phyloP scores from a whole-genome alignment of 2,113 vertebrate genomes.

The Percina caprodes region DNA sequence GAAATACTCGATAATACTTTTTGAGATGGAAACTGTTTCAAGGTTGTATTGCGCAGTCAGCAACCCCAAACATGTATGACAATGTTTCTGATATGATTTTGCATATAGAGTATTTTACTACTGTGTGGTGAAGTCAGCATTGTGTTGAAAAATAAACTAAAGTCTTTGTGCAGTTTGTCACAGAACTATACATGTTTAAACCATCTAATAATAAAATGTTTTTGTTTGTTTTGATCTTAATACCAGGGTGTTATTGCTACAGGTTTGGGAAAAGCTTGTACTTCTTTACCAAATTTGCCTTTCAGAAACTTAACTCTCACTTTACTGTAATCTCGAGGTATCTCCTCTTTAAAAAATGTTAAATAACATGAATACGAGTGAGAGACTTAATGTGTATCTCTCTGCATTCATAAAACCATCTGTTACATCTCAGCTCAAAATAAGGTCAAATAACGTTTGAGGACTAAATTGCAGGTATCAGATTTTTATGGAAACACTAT shows the following conservation, averaged over 20 bases:
- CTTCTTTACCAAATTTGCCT: not conserved
- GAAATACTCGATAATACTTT: constrained; percentile 30
- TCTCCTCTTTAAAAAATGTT: not conserved
- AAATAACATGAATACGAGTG: not conserved
- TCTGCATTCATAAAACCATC: constrained; percentile 4
- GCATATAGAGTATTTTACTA: constrained; percentile 27
- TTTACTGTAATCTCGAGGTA: not conserved
- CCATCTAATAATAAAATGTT: not conserved
- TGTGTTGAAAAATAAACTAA: constrained; percentile 20
- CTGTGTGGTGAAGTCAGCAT: constrained; percentile 18
- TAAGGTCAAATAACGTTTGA: not conserved
- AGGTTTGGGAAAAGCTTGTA: constrained; percentile 7
- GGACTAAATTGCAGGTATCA: constrained; percentile 9
- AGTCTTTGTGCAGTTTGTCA: constrained; percentile 33
- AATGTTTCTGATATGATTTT: constrained; percentile 40
- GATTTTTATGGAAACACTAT: constrained; percentile 28
- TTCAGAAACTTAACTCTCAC: constrained; percentile 24
- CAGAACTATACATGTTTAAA: constrained; percentile 35
- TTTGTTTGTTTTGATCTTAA: not conserved
- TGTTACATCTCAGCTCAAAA: constrained; percentile 5
- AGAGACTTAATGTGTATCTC: not conserved
- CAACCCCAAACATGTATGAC: constrained; percentile 29
- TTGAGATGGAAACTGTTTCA: constrained; percentile 22
- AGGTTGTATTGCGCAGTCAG: constrained; percentile 25
- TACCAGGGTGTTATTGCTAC: constrained; percentile 5